phyloP scores from a whole-genome alignment of 2,797 vertebrate species.

The Phataginus tetradactyla region DNA sequence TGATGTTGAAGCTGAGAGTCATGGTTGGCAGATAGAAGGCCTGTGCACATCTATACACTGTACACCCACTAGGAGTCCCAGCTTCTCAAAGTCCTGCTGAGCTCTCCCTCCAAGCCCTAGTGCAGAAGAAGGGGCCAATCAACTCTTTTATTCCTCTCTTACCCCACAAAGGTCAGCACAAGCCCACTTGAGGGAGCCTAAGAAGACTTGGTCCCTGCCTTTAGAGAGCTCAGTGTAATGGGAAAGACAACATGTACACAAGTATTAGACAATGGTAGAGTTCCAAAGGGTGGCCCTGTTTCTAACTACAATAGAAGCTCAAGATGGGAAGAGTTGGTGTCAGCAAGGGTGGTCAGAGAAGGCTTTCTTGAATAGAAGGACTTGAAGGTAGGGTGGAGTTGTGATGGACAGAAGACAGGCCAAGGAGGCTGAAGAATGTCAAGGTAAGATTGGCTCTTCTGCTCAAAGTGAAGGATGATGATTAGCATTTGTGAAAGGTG shows the following conservation, averaged over 20 bases:
- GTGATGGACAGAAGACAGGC: background rate
- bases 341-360: background rate
- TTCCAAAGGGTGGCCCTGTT: background rate
- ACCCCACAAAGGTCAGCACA: background rate
- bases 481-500: background rate
- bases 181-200: background rate
- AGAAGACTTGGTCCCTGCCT: background rate
- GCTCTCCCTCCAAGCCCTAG: background rate
- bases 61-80: background rate
- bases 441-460: background rate
- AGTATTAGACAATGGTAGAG: background rate
- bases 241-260: background rate
- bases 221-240: background rate
- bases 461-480: background rate
- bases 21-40: background rate
- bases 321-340: background rate
- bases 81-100: background rate
- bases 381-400: background rate
- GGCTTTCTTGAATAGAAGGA: slow-evolving; percentile 7
- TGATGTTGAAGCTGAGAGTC: background rate
- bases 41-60: background rate
- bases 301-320: background rate
- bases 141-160: background rate
- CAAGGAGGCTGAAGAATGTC: background rate
- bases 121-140: background rate